Evolutionary conservation across 2,113 vertebrate species (phyloP).

Genomic region (Maccullochella peelii): DNA sequence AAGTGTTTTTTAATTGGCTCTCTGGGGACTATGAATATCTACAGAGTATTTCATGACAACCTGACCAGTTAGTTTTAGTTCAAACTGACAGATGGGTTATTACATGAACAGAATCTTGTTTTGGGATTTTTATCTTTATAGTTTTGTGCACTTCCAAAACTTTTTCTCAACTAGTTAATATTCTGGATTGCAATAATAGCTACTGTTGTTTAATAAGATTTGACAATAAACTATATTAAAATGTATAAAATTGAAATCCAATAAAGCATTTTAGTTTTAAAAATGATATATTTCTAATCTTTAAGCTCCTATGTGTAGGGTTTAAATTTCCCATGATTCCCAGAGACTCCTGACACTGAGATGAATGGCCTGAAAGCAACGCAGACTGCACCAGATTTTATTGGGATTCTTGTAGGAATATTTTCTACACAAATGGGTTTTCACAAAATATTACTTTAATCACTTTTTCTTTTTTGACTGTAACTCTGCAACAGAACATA

Average conservation of each 20-base stretch:
- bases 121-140: no score
- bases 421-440: no score
- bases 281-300: neutral
- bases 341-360: no score
- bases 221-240: no score
- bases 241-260: neutral
- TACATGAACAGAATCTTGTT: no score
- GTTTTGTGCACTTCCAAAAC: no score
- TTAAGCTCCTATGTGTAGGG: neutral
- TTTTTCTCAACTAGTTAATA: no score
- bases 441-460: neutral
- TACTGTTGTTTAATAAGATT: no score
- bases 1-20: neutral
- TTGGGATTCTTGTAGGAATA: neutral
- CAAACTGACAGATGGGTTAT: neutral
- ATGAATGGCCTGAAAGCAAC: neutral
- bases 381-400: neutral
- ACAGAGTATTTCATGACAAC: neutral
- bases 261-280: neutral
- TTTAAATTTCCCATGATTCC: neutral
- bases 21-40: neutral
- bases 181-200: no score
- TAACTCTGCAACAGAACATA: neutral
- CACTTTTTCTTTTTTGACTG: neutral
- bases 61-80: neutral